phyloP scores from a whole-genome alignment of 2,888 invertebrate genomes.

The Rugalucina vietnamica region DNA sequence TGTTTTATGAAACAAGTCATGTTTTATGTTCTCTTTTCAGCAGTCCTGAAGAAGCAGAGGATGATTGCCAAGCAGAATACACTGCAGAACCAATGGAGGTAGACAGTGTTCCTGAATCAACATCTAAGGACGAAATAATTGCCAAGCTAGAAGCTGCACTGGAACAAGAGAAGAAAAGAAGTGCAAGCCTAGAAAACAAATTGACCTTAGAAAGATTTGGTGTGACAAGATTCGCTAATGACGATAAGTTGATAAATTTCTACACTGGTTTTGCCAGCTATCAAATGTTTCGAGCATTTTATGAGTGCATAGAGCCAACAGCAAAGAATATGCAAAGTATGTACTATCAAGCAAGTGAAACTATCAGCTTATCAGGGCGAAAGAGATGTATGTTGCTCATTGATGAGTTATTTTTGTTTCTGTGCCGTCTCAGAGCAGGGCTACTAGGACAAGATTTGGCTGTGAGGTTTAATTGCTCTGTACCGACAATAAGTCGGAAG shows the following conservation, averaged over 20 bases:
- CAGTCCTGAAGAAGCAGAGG: no score
- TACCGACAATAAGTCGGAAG: slow-evolving; percentile 30
- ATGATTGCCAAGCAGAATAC: no score
- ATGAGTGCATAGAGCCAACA: slow-evolving; percentile 19
- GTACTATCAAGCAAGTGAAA: slow-evolving; percentile 27
- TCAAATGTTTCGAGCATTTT: slow-evolving; percentile 13
- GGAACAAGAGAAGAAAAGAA: no score
- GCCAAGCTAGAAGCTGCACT: no score
- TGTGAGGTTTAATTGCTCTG: slow-evolving; percentile 46
- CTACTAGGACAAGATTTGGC: slow-evolving; percentile 34
- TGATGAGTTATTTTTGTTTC: slow-evolving; percentile 50
- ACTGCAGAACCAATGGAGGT: no score
- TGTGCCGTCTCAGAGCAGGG: slow-evolving; percentile 32
- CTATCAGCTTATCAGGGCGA: slow-evolving; percentile 28
- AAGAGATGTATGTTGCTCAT: slow-evolving; percentile 33
- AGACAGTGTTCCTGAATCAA: no score
- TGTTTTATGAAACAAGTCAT: no score
- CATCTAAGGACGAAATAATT: no score
- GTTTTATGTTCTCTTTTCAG: no score
- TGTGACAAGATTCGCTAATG: not conserved
- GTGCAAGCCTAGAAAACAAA: no score
- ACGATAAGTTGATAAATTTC: slow-evolving; percentile 24
- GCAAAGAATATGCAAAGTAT: slow-evolving; percentile 34
- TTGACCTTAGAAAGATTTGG: slow-evolving; percentile 19
- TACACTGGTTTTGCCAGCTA: slow-evolving; percentile 43